Conservation (phyloP, 2,797 vertebrate genomes). For the Gallinago solitaria region DNA sequence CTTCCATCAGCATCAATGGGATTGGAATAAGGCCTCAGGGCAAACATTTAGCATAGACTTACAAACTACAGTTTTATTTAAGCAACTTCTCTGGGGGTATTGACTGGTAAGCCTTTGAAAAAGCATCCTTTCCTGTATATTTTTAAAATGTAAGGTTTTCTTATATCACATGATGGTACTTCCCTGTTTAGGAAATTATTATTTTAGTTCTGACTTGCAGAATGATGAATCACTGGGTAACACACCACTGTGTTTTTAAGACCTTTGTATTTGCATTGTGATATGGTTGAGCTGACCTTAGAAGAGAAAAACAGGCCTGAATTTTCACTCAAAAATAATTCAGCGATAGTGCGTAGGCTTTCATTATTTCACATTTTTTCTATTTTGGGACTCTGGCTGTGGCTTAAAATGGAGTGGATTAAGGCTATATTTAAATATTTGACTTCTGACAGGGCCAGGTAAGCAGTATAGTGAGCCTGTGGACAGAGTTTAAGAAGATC, state of each 20-base stretch:
- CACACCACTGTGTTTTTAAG: not conserved
- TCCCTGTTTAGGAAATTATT: not conserved
- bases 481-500: not conserved
- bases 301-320: not conserved
- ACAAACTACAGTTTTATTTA: slow-evolving; percentile 39
- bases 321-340: not conserved
- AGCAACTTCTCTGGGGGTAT: slow-evolving; percentile 20
- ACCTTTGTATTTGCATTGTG: not conserved
- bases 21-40: slow-evolving; percentile 23
- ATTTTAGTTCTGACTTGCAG: slow-evolving; percentile 19
- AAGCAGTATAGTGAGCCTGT: not conserved
- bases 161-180: not conserved
- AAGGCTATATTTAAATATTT: not conserved
- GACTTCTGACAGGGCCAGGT: not conserved
- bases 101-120: slow-evolving; percentile 22
- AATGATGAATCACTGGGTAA: not conserved
- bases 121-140: not conserved
- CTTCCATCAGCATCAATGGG: slow-evolving; percentile 21
- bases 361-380: not conserved
- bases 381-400: not conserved
- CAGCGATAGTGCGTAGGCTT: not conserved
- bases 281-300: not conserved
- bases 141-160: slow-evolving; percentile 24
- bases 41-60: slow-evolving; percentile 29
- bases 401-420: not conserved